A percentile compares a stretch with the other conserved stretches of the same genome.
phyloP scores from a whole-genome alignment of 1,140 invertebrate genomes.

The Gerris buenoi region DNA sequence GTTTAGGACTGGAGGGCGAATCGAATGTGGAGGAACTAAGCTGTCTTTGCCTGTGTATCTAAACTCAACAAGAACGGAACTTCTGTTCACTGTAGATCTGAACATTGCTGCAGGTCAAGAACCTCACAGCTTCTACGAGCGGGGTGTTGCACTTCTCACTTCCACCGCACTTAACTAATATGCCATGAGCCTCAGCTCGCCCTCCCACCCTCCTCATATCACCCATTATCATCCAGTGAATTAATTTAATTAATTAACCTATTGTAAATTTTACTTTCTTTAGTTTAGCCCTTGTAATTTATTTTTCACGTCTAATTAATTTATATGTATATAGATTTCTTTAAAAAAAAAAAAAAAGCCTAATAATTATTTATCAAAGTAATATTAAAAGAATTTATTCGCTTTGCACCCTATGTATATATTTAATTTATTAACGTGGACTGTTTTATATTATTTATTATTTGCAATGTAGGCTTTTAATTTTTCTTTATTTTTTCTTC shows the following conservation, averaged over 20 bases:
- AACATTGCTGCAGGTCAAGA: conserved; percentile 73
- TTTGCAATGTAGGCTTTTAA: too few species aligned
- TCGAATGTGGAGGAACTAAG: conserved; percentile 41
- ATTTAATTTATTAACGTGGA: not conserved
- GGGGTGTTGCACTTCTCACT: conserved; percentile 86
- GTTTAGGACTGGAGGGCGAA: conserved; percentile 27
- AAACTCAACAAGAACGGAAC: conserved; percentile 84
- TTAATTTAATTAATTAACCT: not conserved
- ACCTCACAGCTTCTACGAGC: conserved; percentile 86
- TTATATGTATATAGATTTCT: not conserved
- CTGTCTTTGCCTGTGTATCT: conserved; percentile 91
- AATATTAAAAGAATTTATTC: too few species aligned
- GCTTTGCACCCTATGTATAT: not conserved
- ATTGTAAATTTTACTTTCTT: not conserved
- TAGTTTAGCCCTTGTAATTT: not conserved
- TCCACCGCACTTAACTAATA: conserved; percentile 77
- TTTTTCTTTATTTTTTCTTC: not conserved
- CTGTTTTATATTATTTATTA: not conserved
- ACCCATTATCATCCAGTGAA: not conserved
- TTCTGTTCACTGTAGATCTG: conserved; percentile 90
- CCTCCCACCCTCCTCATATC: not conserved
- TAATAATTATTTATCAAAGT: not conserved
- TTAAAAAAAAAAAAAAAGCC: not conserved
- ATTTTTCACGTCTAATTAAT: not conserved
- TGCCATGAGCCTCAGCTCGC: not conserved